A percentile compares a stretch with the other conserved stretches of the same genome.
Conservation (phyloP, 2,888 invertebrate species). For the Lacanobia oleracea region DNA sequence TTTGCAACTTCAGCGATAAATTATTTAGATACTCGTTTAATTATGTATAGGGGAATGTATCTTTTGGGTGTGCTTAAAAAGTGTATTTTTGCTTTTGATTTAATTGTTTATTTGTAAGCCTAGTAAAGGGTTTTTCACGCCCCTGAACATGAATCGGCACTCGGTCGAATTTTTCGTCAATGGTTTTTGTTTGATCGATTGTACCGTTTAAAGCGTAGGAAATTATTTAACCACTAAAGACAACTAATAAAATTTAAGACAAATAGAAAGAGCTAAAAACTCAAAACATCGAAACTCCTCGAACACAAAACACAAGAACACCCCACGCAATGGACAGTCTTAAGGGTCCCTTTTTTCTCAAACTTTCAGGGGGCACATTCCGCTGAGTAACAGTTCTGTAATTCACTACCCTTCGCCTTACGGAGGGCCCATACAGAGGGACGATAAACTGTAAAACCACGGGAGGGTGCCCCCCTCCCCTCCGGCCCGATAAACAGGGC, state of each 20-base stretch:
- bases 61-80: neutral
- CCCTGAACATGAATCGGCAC: too few species aligned
- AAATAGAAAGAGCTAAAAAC: neutral
- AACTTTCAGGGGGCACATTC: constrained; percentile 80
- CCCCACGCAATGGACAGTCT: constrained; percentile 68
- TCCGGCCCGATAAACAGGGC: constrained; percentile 87
- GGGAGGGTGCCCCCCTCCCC: constrained; percentile 85
- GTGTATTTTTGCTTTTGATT: neutral
- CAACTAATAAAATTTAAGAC: neutral
- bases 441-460: constrained; percentile 89
- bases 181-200: neutral
- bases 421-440: constrained; percentile 82
- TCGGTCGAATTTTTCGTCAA: neutral
- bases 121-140: neutral
- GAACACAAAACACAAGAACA: constrained; percentile 39
- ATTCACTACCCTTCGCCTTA: constrained; percentile 83
- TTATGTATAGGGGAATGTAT: constrained; percentile 15
- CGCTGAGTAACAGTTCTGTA: constrained; percentile 85
- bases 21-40: constrained; percentile 25
- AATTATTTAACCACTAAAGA: neutral
- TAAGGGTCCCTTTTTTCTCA: constrained; percentile 66
- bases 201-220: neutral
- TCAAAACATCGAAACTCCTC: constrained; percentile 11
- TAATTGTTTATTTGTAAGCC: neutral
- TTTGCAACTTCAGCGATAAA: constrained; percentile 75